Evolutionary conservation across 2,797 vertebrate species (phyloP).

Genomic region (Loriculus beryllinus): DNA sequence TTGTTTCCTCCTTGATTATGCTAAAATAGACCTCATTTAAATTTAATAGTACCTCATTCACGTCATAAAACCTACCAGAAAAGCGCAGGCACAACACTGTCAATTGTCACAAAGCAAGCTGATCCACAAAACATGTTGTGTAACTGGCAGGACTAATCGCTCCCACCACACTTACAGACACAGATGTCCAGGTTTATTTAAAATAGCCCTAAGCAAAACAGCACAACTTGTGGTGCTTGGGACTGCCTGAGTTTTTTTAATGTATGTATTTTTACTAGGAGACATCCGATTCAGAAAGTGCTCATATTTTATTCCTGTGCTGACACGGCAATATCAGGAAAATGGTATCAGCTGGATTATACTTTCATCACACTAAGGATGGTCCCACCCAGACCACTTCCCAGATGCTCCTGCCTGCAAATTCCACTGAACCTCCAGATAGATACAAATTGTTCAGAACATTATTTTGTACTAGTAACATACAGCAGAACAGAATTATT

Average conservation of each 20-base stretch:
- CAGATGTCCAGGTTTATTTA: conserved; percentile 42
- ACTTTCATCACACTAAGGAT: not conserved
- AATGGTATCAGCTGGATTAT: not conserved
- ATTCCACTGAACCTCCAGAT: not conserved
- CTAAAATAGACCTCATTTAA: not conserved
- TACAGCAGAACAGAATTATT: not conserved
- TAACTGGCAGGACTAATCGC: conserved; percentile 25
- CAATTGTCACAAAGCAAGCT: not conserved
- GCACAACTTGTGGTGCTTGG: not conserved
- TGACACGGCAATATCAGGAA: not conserved
- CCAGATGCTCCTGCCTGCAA: not conserved
- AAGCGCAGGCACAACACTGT: not conserved
- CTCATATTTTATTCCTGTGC: not conserved
- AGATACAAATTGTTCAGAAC: not conserved
- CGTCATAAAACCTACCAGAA: not conserved
- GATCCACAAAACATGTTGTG: not conserved
- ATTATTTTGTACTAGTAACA: not conserved
- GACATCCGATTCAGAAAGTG: not conserved
- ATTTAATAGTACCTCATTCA: not conserved
- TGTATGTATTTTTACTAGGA: not conserved
- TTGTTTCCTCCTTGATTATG: not conserved
- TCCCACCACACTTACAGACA: conserved; percentile 4
- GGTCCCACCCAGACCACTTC: not conserved
- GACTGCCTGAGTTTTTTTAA: not conserved
- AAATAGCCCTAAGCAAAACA: not conserved